These are phyloP conservation scores for Anableps anableps DNA, from an alignment of 2,797 vertebrate genomes.

Conservation along the genomic window DNA sequence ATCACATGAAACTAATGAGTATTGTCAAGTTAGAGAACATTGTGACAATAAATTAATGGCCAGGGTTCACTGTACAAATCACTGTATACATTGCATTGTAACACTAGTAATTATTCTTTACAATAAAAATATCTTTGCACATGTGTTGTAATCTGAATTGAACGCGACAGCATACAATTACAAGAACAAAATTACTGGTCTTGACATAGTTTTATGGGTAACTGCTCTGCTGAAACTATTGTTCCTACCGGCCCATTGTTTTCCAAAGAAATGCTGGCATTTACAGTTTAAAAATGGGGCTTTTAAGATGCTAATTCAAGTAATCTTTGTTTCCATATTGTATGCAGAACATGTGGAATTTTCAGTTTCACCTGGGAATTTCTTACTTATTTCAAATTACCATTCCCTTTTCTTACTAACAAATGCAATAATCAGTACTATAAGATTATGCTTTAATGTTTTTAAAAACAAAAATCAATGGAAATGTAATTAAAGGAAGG, in stretches of 20 bases:
- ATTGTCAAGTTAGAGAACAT: slow-evolving; percentile 57
- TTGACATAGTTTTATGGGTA: slow-evolving; percentile 51
- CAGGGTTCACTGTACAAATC: slow-evolving; percentile 49
- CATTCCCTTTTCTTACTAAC: background rate
- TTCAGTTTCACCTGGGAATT: slow-evolving; percentile 6
- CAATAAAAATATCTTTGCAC: slow-evolving; percentile 35
- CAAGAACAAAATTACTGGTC: slow-evolving; percentile 63
- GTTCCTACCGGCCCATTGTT: slow-evolving; percentile 53
- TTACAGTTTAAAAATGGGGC: slow-evolving; percentile 41
- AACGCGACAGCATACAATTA: slow-evolving; percentile 67
- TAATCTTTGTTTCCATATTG: slow-evolving; percentile 36
- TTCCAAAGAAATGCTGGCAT: slow-evolving; percentile 43
- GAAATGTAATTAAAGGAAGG: background rate
- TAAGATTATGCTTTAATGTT: slow-evolving; percentile 17
- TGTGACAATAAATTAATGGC: slow-evolving; percentile 47
- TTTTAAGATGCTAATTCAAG: slow-evolving; percentile 51
- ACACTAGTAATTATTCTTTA: slow-evolving; percentile 51
- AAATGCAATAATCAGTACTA: background rate
- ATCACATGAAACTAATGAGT: slow-evolving; percentile 45
- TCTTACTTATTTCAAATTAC: background rate
- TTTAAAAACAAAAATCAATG: background rate
- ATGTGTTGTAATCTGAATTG: slow-evolving; percentile 27
- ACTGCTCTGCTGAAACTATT: slow-evolving; percentile 45
- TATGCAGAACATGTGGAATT: slow-evolving; percentile 10
- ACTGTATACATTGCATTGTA: slow-evolving; percentile 51